Percentiles rank a stretch among this genome's conserved stretches.
phyloP scores from a whole-genome alignment of 1,140 invertebrate species.

The Mizuhopecten yessoensis region DNA sequence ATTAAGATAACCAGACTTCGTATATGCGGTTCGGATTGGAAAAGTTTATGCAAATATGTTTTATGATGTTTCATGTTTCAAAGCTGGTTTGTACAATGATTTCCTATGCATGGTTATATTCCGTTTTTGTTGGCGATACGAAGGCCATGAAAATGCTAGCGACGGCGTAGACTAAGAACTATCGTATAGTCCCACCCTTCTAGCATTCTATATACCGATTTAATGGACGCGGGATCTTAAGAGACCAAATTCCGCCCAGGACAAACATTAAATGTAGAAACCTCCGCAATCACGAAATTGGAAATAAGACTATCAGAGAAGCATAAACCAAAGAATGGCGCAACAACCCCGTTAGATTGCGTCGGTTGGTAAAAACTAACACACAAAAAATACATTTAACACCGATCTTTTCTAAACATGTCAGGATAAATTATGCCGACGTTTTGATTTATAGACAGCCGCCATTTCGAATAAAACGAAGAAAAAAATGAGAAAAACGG shows the following conservation, averaged over 20 bases:
- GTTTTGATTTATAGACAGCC: constrained; percentile 1
- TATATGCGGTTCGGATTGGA: background rate
- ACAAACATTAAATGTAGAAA: background rate
- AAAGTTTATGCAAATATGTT: background rate
- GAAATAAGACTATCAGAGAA: background rate
- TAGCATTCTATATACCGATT: background rate
- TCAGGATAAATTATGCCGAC: background rate
- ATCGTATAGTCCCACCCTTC: background rate
- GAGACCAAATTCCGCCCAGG: background rate
- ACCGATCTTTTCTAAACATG: background rate
- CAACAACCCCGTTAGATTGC: background rate
- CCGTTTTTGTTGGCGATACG: background rate
- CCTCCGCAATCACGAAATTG: constrained; percentile 1
- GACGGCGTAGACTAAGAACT: background rate
- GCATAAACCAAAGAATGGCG: background rate
- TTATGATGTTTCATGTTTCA: constrained; percentile 12
- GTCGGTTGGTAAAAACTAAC: background rate
- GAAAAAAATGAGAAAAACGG: background rate
- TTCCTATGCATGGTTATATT: background rate
- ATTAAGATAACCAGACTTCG: background rate
- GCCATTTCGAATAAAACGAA: constrained; percentile 16
- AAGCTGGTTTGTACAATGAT: background rate
- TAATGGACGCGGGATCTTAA: constrained; percentile 1
- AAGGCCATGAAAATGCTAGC: background rate
- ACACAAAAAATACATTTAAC: no score